Evolutionary conservation across 1,140 invertebrate species (phyloP), one percentile per base, ranked within the genome.

Genomic region (Gryon sp.): DNA sequence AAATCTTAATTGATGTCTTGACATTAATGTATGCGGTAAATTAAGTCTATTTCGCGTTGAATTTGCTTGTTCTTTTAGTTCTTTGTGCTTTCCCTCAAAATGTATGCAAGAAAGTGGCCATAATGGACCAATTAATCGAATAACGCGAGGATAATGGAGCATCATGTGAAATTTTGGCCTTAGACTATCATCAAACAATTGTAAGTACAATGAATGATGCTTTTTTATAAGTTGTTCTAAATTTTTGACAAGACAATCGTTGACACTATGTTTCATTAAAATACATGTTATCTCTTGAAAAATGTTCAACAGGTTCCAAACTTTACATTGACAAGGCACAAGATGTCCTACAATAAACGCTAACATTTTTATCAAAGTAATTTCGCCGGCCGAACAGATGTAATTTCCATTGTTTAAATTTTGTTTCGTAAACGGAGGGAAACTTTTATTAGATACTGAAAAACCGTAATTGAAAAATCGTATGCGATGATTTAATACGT

Each of bases 341-440:
- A 80, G 22, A 62, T 78, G 53, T 4, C 80, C 80, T 32, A 80
- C 48, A 7, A 79, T 40, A 24, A 78, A 69, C 1, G 50, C 65
- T 40, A 82, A 50, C 66, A 66, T 60, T 22, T 45, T 50, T 11
- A 80, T n/a, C 16, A 82, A 68, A 46, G 19, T 34, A 16, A 77
- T 80, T 68, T 82, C 80, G 15, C 68, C 41, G 7, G 80, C 72
- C n/a, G 76, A 79, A 26, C 62, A 59, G 9, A 63, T 73, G 6
- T 77, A 46, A 26, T 55, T 24, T 32, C 26, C 40, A 4, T 76
- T 75, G 30, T 70, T 34, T 38, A 79, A 52, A 26, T 30, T 6
- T 11, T 72, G 11, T 26, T 55, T 48, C 1, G 45, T 60, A 16
- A 76, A 60, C 15, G 36, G 57, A 24, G 70, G 76, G 12, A 60